A percentile compares a stretch with the other conserved stretches of the same genome.
Evolutionary conservation across 2,113 vertebrate species (phyloP).

Genomic region (Rhea pennata): DNA sequence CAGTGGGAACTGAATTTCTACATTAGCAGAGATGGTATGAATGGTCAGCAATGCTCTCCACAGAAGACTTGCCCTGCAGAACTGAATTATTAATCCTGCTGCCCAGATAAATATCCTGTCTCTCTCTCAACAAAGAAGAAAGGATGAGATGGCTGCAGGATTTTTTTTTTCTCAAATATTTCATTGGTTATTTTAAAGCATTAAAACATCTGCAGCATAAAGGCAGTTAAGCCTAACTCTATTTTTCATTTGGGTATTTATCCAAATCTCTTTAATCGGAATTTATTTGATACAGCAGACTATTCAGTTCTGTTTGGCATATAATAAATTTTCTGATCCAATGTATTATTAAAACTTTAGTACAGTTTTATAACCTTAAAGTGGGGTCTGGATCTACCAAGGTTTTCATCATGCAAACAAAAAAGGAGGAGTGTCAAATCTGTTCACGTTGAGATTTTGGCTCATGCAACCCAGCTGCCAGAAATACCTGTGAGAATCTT

Average conservation of each 20-base stretch:
- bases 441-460: not conserved
- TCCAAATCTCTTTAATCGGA: not conserved
- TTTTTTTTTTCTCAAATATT: not conserved
- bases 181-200: not conserved
- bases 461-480: not conserved
- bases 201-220: not conserved
- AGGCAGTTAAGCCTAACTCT: not conserved
- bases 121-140: not conserved
- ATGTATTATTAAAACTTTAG: not conserved
- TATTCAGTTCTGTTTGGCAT: not conserved
- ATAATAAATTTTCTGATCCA: not conserved
- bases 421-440: not conserved
- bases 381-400: not conserved
- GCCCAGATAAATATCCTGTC: not conserved
- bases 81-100: not conserved
- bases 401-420: not conserved
- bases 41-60: not conserved
- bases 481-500: not conserved
- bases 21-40: not conserved
- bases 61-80: not conserved
- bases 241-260: not conserved
- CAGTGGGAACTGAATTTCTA: not conserved
- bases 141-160: not conserved
- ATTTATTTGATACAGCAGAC: not conserved
- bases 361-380: not conserved